phyloP scores from a whole-genome alignment of 2,888 invertebrate genomes.

The Amblyteles armatorius region DNA sequence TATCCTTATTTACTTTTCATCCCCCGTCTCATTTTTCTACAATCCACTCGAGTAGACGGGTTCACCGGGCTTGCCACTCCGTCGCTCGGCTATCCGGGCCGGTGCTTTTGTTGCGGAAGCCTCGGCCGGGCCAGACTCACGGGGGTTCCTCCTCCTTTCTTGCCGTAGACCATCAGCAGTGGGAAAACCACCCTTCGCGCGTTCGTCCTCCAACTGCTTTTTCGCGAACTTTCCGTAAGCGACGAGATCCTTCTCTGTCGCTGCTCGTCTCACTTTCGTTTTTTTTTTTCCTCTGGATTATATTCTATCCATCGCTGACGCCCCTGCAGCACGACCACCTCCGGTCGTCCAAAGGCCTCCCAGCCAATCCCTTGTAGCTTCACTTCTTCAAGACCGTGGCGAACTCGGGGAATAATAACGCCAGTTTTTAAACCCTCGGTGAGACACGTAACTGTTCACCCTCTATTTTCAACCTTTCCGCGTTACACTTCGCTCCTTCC shows the following conservation, averaged over 20 bases:
- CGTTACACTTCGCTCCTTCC: slow-evolving; percentile 29
- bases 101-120: slow-evolving; percentile 44
- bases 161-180: slow-evolving; percentile 37
- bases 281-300: slow-evolving; percentile 49
- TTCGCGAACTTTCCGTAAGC: slow-evolving; percentile 29
- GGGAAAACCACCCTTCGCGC: slow-evolving; percentile 30
- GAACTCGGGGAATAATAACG: slow-evolving; percentile 42
- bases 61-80: slow-evolving; percentile 69
- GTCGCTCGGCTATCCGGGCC: slow-evolving; percentile 39
- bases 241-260: slow-evolving; percentile 28
- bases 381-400: slow-evolving; percentile 4
- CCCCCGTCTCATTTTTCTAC: slow-evolving; percentile 75
- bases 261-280: slow-evolving; percentile 37
- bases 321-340: not conserved
- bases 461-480: slow-evolving; percentile 41
- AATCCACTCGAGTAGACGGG: slow-evolving; percentile 69
- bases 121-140: slow-evolving; percentile 44
- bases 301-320: slow-evolving; percentile 44
- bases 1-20: slow-evolving; percentile 80
- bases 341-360: not conserved
- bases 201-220: slow-evolving; percentile 33
- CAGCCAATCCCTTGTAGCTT: slow-evolving; percentile 8
- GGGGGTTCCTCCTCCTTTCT: slow-evolving; percentile 36
- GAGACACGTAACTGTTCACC: slow-evolving; percentile 45
- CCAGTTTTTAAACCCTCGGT: slow-evolving; percentile 25